These are phyloP conservation scores for Cyanocitta stelleri DNA, from an alignment of 2,113 vertebrate genomes.

Conservation along the genomic window DNA sequence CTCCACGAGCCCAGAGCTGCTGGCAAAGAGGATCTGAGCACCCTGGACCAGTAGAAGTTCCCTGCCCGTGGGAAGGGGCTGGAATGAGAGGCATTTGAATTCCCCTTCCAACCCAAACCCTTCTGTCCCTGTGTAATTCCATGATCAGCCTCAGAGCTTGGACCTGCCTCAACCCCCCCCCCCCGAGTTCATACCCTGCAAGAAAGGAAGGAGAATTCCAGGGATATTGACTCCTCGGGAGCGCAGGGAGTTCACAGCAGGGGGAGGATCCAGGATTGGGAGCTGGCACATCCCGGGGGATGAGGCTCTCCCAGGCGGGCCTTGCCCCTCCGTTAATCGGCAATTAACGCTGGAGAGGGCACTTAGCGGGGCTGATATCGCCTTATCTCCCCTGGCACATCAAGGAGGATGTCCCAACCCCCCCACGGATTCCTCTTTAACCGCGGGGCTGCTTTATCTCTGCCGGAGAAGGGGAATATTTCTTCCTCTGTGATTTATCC, in stretches of 20 bases:
- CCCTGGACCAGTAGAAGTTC: neutral
- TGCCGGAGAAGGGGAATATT: neutral
- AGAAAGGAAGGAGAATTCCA: rapidly evolving
- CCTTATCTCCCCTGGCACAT: neutral
- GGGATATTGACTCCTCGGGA: rapidly evolving
- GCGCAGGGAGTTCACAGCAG: neutral
- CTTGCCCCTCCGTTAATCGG: neutral
- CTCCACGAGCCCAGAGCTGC: neutral
- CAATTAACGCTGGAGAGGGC: neutral
- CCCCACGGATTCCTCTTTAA: neutral
- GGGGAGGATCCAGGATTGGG: neutral
- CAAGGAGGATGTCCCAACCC: neutral
- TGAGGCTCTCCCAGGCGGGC: neutral
- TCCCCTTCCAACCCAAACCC: neutral
- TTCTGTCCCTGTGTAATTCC: neutral
- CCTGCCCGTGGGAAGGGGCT: neutral
- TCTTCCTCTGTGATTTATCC: conserved; percentile 6
- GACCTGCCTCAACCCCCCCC: neutral
- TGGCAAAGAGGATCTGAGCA: neutral
- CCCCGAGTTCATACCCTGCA: neutral
- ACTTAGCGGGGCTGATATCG: neutral
- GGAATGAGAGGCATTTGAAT: neutral
- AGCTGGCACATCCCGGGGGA: neutral
- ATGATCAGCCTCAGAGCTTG: neutral
- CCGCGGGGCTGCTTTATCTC: neutral